Evolutionary conservation across 2,797 vertebrate species (phyloP).

Genomic region (Eulemur rubriventer): DNA sequence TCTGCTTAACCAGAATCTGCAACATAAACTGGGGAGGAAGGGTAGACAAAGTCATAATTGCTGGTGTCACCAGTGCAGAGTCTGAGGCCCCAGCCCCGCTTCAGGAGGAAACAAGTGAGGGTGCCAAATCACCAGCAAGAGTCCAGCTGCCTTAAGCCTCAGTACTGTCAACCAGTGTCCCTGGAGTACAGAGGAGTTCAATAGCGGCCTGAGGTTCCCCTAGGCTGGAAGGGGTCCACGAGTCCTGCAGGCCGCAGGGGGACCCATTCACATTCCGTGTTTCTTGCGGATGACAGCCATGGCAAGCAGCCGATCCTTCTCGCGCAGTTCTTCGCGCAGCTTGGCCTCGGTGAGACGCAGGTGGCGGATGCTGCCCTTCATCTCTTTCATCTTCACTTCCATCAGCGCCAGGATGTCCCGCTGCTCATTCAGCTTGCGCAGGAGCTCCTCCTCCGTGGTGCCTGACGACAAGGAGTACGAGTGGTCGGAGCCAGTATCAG

Average conservation of each 20-base stretch:
- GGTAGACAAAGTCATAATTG: slow-evolving; percentile 59
- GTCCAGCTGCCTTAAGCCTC: slow-evolving; percentile 66
- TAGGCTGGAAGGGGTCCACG: slow-evolving; percentile 20
- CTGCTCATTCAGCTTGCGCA: slow-evolving; percentile 97
- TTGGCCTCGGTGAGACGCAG: slow-evolving; percentile 93
- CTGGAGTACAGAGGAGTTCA: slow-evolving; percentile 41
- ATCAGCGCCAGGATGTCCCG: slow-evolving; percentile 97
- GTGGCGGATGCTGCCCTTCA: slow-evolving; percentile 97
- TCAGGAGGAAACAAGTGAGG: slow-evolving; percentile 51
- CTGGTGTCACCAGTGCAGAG: slow-evolving; percentile 66
- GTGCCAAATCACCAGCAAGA: slow-evolving; percentile 54
- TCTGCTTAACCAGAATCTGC: slow-evolving; percentile 71
- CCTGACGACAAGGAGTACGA: slow-evolving; percentile 96
- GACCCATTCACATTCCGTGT: slow-evolving; percentile 84
- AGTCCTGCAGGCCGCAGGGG: slow-evolving; percentile 3
- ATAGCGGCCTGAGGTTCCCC: slow-evolving; percentile 15
- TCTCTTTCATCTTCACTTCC: slow-evolving; percentile 99
- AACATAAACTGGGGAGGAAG: slow-evolving; percentile 52
- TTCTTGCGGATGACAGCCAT: slow-evolving; percentile 88
- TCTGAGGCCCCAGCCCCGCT: slow-evolving; percentile 43
- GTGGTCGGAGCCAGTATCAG: slow-evolving; percentile 89
- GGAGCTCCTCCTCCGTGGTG: slow-evolving; percentile 95
- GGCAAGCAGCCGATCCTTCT: slow-evolving; percentile 92
- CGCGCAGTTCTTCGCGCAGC: slow-evolving; percentile 94
- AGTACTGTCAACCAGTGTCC: slow-evolving; percentile 55